A percentile compares a stretch with the other conserved stretches of the same genome.
phyloP scores from a whole-genome alignment of 2,113 vertebrate genomes.

The Gobius niger region DNA sequence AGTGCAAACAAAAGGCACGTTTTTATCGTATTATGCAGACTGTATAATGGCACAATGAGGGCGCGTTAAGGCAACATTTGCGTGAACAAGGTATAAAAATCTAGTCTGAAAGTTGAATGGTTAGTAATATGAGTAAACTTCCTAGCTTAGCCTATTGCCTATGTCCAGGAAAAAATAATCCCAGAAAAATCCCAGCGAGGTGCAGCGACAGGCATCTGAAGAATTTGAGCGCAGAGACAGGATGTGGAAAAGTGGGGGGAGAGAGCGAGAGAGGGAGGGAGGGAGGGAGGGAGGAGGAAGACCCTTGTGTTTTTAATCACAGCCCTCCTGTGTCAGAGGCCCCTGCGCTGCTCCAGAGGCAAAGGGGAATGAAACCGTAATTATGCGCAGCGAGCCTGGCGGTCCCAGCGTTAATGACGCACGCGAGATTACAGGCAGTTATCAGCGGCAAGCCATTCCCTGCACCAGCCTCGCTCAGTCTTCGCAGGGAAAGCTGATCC shows the following conservation, averaged over 20 bases:
- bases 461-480: constrained; percentile 27
- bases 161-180: constrained; percentile 12
- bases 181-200: constrained; percentile 41
- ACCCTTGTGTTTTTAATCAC: constrained; percentile 72
- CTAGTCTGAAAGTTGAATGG: not conserved
- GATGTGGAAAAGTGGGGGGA: constrained; percentile 42
- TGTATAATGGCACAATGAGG: constrained; percentile 17
- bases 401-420: constrained; percentile 68
- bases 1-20: constrained; percentile 22
- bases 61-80: constrained; percentile 32
- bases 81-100: not conserved
- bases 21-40: constrained; percentile 15
- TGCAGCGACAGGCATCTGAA: constrained; percentile 46
- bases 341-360: constrained; percentile 60
- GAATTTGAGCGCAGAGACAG: constrained; percentile 55
- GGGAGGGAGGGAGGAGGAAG: constrained; percentile 33
- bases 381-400: constrained; percentile 63
- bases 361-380: constrained; percentile 72
- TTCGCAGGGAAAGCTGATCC: constrained; percentile 16
- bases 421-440: constrained; percentile 65
- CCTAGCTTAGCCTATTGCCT: not conserved
- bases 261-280: not conserved
- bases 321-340: constrained; percentile 68
- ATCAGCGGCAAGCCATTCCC: constrained; percentile 46
- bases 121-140: not conserved